Conservation (phyloP, 2,888 invertebrate genomes). For the Xestobium rufovillosum region DNA sequence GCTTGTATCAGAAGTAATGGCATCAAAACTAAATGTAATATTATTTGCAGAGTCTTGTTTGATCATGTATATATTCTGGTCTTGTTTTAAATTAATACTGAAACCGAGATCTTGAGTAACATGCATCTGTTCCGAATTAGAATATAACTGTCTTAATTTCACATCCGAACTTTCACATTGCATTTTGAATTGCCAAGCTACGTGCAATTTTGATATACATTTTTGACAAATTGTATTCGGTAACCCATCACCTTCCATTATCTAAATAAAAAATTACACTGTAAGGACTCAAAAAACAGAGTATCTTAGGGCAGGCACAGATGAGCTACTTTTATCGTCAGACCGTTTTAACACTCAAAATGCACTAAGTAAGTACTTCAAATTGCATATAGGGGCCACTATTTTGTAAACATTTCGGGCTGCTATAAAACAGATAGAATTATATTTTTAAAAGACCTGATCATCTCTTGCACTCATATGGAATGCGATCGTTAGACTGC, state of each 20-base stretch:
- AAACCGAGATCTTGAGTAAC: constrained; percentile 22
- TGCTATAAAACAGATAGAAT: no score
- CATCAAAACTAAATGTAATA: constrained; percentile 12
- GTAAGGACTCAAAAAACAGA: constrained; percentile 33
- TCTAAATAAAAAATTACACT: constrained; percentile 29
- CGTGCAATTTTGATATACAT: constrained; percentile 29
- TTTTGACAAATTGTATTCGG: constrained; percentile 30
- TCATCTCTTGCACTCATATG: no score
- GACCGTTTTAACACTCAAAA: constrained; percentile 1
- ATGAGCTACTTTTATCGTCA: no score
- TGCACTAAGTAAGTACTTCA: neutral
- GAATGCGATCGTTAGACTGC: no score
- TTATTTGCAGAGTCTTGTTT: constrained; percentile 13
- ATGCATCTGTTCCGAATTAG: constrained; percentile 22
- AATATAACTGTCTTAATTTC: constrained; percentile 30
- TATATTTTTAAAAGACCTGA: no score
- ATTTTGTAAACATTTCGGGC: no score
- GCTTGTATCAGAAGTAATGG: constrained; percentile 6
- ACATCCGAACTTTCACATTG: constrained; percentile 32
- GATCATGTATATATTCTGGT: constrained; percentile 19
- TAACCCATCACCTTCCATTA: constrained; percentile 31
- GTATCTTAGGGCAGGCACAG: no score
- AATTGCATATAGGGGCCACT: no score
- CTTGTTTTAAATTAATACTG: constrained; percentile 21
- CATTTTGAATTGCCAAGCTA: constrained; percentile 33